Evolutionary conservation across 2,797 vertebrate genomes (phyloP).

Genomic region (Mallotus villosus): DNA sequence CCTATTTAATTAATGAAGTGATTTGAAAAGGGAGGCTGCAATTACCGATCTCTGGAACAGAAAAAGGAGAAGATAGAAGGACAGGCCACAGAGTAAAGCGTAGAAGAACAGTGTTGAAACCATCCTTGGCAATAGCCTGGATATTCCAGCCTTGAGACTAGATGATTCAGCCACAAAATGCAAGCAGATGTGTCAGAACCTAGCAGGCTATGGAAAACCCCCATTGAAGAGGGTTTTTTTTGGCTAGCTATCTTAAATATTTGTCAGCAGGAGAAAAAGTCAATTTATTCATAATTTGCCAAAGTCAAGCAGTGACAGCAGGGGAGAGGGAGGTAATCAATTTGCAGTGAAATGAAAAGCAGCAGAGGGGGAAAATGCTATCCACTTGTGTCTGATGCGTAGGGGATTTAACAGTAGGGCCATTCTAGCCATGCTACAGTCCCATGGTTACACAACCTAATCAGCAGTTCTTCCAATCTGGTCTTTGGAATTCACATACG

Average conservation of each 20-base stretch:
- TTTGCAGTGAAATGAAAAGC: slow-evolving; percentile 52
- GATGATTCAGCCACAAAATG: slow-evolving; percentile 58
- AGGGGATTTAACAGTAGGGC: slow-evolving; percentile 43
- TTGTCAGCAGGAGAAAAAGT: slow-evolving; percentile 61
- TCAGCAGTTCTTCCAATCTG: slow-evolving; percentile 43
- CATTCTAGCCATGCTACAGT: slow-evolving; percentile 29
- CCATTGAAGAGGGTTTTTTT: slow-evolving; percentile 30
- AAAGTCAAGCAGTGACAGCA: slow-evolving; percentile 64
- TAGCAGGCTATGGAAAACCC: slow-evolving; percentile 51
- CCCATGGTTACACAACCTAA: slow-evolving; percentile 42
- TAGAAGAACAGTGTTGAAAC: slow-evolving; percentile 24
- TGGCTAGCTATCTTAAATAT: slow-evolving; percentile 59
- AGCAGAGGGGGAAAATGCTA: slow-evolving; percentile 49
- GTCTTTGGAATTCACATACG: slow-evolving; percentile 44
- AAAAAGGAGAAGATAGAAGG: slow-evolving; percentile 60
- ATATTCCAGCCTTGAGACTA: slow-evolving; percentile 53
- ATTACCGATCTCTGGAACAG: slow-evolving; percentile 76
- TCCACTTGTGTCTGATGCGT: slow-evolving; percentile 42
- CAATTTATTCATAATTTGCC: slow-evolving; percentile 66
- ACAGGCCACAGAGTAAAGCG: slow-evolving; percentile 39
- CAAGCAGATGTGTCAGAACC: slow-evolving; percentile 56
- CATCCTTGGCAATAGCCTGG: slow-evolving; percentile 50
- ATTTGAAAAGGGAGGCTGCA: slow-evolving; percentile 82
- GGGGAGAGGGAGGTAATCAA: slow-evolving; percentile 48
- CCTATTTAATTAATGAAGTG: slow-evolving; percentile 93